These are phyloP conservation scores for Glaucidium brasilianum DNA, from an alignment of 2,113 vertebrate genomes.

Conservation along the genomic window DNA sequence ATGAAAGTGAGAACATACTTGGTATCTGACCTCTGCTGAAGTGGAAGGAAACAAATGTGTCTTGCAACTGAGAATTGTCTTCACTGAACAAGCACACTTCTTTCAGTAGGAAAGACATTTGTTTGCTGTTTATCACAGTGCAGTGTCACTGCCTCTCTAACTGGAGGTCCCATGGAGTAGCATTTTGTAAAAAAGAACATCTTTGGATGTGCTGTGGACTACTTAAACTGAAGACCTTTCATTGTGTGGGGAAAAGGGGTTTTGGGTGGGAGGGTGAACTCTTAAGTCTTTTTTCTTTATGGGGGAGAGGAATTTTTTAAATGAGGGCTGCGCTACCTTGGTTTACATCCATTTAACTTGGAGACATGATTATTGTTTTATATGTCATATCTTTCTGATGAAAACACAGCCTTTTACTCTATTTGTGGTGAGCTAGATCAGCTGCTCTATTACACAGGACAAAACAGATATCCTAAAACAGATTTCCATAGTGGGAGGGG, in stretches of 20 bases:
- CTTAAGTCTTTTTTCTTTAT: constrained; percentile 1
- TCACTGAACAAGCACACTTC: constrained; percentile 56
- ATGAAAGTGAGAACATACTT: constrained; percentile 48
- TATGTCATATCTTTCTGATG: constrained; percentile 26
- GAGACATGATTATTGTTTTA: constrained; percentile 68
- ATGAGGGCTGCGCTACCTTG: background rate
- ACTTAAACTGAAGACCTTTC: constrained; percentile 72
- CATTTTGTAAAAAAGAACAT: constrained; percentile 69
- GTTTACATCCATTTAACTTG: constrained; percentile 65
- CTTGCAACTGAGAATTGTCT: constrained; percentile 54
- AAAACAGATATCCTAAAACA: constrained; percentile 30
- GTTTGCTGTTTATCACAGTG: constrained; percentile 62
- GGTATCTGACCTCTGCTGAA: constrained; percentile 58
- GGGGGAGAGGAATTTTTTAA: background rate
- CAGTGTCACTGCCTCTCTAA: constrained; percentile 61
- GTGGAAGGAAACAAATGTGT: constrained; percentile 64
- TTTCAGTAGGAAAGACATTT: constrained; percentile 62
- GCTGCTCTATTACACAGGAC: constrained; percentile 29
- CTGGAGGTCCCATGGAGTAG: constrained; percentile 77
- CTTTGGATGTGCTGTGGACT: constrained; percentile 86
- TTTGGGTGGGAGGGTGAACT: constrained; percentile 54
- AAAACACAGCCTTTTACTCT: constrained; percentile 63
- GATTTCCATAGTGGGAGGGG: background rate
- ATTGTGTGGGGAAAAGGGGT: constrained; percentile 25
- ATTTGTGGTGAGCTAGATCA: constrained; percentile 39